These are phyloP conservation scores for Pseudochromis fuscus DNA, from an alignment of 2,797 vertebrate species.

Conservation along the genomic window DNA sequence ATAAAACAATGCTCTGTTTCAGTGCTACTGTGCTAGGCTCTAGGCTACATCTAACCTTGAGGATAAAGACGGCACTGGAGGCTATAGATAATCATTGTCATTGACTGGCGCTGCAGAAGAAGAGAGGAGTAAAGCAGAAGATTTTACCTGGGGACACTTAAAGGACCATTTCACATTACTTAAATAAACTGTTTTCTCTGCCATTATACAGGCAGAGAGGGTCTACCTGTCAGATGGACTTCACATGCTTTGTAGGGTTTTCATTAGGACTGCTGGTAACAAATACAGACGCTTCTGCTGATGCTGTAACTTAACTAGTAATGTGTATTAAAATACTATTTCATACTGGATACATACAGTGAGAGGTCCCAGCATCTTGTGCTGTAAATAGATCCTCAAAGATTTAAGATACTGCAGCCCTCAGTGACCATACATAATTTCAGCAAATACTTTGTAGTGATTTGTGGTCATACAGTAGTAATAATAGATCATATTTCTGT, in stretches of 20 bases:
- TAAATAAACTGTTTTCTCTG: conserved; percentile 28
- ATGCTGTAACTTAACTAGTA: conserved; percentile 1
- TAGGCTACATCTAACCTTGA: conserved; percentile 79
- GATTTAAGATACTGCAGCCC: background rate
- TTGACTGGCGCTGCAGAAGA: conserved; percentile 68
- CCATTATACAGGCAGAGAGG: conserved; percentile 15
- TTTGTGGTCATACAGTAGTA: no score
- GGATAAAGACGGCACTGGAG: conserved; percentile 65
- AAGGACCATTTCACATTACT: conserved; percentile 47
- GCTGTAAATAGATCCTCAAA: background rate
- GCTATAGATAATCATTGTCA: conserved; percentile 76
- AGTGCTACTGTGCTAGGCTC: conserved; percentile 51
- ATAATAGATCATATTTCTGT: conserved; percentile 10
- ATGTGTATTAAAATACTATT: background rate
- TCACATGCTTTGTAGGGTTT: conserved; percentile 18
- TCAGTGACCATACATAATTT: no score
- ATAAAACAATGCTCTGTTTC: conserved; percentile 36
- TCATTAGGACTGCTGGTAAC: conserved; percentile 17
- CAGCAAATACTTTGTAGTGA: no score
- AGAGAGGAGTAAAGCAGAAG: conserved; percentile 42
- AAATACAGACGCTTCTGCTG: background rate
- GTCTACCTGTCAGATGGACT: conserved; percentile 1
- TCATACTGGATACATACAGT: no score
- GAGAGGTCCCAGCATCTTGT: conserved; percentile 1
- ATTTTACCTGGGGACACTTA: conserved; percentile 64